Evolutionary conservation across 2,113 vertebrate species (phyloP), one percentile per base, ranked within the genome.

Genomic region (Oreochromis spilurus): DNA sequence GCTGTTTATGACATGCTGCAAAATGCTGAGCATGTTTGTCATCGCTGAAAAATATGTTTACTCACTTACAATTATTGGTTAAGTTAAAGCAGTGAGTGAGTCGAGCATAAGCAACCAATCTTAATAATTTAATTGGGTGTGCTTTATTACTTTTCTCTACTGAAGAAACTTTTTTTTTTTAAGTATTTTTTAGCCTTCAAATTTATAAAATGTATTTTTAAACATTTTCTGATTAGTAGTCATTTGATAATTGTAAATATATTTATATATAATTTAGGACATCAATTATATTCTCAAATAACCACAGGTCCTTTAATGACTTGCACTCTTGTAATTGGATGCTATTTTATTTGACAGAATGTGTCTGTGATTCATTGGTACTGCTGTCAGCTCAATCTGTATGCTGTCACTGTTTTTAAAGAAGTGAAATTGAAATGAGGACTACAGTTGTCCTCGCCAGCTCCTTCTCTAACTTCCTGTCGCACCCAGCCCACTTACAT

Each of bases 371-470:
- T 67, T 12, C 26, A 19, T 70, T 52, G 10, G 43, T 83, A 24
- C 31, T 40, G n/a, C 78, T 89, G 81, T 86, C 88, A 79, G 9
- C 50, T 52, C 82, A 65, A 81, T 85, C 55, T 85, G 85, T 79
- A 58, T 0, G 53, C 14, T 9, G 67, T 82, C 67, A 70, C 43
- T 6, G 65, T 72, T 45, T 65, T 72, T 72, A 45, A 45, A 72
- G 38, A 19, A 77, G 43, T 31, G 14, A 17, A 36, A 78, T 43
- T 87, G 31, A 84, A 77, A 50, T 1, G 10, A 83, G 54, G 50
- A 72, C 40, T 85, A 10, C 43, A 60, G 79, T 79, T 72, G 54
- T 79, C 43, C 77, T 67, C 8, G n/a, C 52, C 38, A 38, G 65
- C 55, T 58, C 57, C 67, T 34, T 88, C n/a, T 65, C 43, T 4